Base-by-base conservation (phyloP, 2,113 vertebrate genomes). In the Gavialis gangeticus region DNA sequence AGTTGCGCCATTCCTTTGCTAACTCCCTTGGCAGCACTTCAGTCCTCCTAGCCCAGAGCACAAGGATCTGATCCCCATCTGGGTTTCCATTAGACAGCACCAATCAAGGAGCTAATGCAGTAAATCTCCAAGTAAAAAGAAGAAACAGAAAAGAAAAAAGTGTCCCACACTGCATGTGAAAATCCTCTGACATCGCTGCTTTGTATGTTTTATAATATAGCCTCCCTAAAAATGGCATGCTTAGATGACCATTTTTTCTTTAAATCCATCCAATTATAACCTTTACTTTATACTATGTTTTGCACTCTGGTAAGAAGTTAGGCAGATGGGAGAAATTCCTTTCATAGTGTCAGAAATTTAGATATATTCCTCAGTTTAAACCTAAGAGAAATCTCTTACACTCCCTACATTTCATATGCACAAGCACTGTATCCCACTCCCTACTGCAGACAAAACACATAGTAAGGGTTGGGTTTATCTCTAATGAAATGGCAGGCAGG, bases 161-260 rank as follows among this genome's bases (percentile, higher is more conserved):
- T 0, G 0, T 46, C 18, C 77, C 46, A 66, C 46, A n/a, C 12
- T 21, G 6, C 46, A 11, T 58, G 1, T 85, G 25, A 85, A 95
- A 89, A 87, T 12, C 8, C 60, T 90, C 79, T 69, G 83, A 64
- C 60, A n/a, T 16, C 90, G 77, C 25, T 1, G 1, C 3, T 12
- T 14, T 14, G 14, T n/a, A 19, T 37, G 27, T 69, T 7, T 58
- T 55, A 46, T 27, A 88, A 59, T 2, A 82, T 24, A 1, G 16
- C 82, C 73, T 89, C 88, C 59, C 54, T 84, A 75, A 28, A 95
- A 92, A 80, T 55, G 4, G 17, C 16, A 79, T 28, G 78, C 80
- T 91, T 90, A 94, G 59, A 79, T 24, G 76, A 93, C 85, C 55
- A 89, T 24, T 34, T 59, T 57, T 16, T 79, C 90, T 89, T 90